These are phyloP conservation scores for Masnerella sp. DNA, from an alignment of 2,888 invertebrate species.

Conservation along the genomic window DNA sequence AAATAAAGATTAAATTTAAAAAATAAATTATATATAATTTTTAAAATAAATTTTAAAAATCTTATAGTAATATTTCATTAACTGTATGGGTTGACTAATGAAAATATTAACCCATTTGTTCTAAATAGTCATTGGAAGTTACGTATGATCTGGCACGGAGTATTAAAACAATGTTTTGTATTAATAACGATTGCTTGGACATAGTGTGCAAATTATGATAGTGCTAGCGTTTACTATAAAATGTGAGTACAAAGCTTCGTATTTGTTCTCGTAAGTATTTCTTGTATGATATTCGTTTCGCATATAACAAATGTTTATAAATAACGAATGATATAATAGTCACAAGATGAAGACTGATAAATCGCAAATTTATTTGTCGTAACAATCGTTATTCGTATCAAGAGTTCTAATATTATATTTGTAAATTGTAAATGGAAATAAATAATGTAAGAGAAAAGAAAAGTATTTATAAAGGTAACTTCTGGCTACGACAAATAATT, in stretches of 20 bases:
- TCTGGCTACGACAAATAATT: constrained; percentile 50
- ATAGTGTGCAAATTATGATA: constrained; percentile 8
- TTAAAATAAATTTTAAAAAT: too few relatives aligned
- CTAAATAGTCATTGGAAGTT: neutral
- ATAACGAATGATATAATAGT: constrained; percentile 50
- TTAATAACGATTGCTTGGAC: neutral
- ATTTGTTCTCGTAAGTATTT: constrained; percentile 40
- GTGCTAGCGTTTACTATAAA: constrained; percentile 25
- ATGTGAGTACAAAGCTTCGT: constrained; percentile 34
- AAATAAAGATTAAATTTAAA: too few relatives aligned
- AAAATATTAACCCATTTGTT: too few relatives aligned
- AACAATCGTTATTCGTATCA: constrained; percentile 27
- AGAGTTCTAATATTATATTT: constrained; percentile 2
- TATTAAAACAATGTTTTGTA: too few relatives aligned
- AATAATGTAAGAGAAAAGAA: constrained; percentile 5
- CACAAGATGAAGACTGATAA: constrained; percentile 47
- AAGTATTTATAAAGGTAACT: constrained; percentile 17
- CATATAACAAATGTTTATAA: constrained; percentile 53
- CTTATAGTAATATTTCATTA: too few relatives aligned
- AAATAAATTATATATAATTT: too few relatives aligned
- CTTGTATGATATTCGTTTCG: constrained; percentile 49
- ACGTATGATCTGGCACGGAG: too few relatives aligned
- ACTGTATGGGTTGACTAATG: too few relatives aligned
- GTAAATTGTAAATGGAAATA: constrained; percentile 15
- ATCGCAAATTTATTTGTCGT: constrained; percentile 51